Evolutionary conservation across 2,113 vertebrate genomes (phyloP).

Genomic region (Calonectris borealis): DNA sequence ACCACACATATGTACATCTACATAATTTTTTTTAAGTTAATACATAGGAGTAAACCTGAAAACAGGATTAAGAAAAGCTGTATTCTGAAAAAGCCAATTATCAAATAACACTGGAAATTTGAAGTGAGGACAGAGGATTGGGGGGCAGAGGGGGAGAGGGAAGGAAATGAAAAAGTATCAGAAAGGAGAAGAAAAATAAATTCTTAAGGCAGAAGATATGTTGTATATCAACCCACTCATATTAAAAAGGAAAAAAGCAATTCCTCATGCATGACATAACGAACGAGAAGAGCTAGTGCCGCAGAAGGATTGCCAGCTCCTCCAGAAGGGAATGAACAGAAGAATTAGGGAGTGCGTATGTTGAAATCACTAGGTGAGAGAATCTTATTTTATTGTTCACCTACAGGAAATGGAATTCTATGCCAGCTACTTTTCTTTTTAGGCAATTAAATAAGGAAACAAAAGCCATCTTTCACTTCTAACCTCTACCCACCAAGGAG

Average conservation of each 20-base stretch:
- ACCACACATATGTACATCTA: fast-evolving
- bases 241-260: background rate
- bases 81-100: background rate
- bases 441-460: constrained; percentile 28
- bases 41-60: background rate
- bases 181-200: background rate
- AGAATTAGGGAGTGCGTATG: background rate
- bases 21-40: background rate
- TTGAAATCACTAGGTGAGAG: background rate
- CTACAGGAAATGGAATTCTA: background rate
- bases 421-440: background rate
- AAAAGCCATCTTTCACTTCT: constrained; percentile 10
- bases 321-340: background rate
- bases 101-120: background rate
- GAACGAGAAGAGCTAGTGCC: background rate
- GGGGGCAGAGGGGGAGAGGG: no score
- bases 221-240: background rate
- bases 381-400: background rate
- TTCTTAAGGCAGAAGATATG: background rate
- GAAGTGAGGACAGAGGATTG: background rate
- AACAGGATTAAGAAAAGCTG: background rate
- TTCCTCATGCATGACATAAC: background rate
- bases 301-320: background rate
- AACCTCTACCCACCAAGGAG: background rate
- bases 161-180: background rate